Conservation (phyloP, 2,113 vertebrate genomes). For the Heloderma charlesbogerti region DNA sequence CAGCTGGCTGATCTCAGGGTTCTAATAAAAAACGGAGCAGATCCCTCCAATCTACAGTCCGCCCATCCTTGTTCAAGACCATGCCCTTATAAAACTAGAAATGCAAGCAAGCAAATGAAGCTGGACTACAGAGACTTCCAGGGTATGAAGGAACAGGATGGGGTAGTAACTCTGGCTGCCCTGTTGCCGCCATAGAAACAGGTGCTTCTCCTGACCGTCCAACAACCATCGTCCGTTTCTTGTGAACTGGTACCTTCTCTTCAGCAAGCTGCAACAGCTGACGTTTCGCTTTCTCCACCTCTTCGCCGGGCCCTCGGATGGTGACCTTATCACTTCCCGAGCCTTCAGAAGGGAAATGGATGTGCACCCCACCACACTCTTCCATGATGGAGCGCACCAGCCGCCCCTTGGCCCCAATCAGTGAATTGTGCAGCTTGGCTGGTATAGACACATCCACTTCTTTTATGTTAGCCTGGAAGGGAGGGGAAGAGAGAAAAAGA, state of each 20-base stretch:
- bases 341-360: conserved; percentile 83
- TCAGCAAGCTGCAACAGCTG: conserved; percentile 84
- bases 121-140: neutral
- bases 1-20: too few relatives aligned
- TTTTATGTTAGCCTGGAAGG: conserved; percentile 80
- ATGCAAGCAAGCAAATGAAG: neutral
- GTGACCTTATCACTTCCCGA: conserved; percentile 82
- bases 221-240: neutral
- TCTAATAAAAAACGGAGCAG: too few relatives aligned
- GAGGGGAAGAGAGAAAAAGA: neutral
- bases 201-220: neutral
- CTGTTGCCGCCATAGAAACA: neutral
- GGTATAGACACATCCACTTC: conserved; percentile 84
- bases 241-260: conserved; percentile 75
- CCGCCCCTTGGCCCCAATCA: conserved; percentile 86
- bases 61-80: neutral
- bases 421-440: conserved; percentile 84
- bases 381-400: conserved; percentile 87
- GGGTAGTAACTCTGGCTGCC: neutral
- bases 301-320: conserved; percentile 78
- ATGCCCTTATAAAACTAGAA: neutral
- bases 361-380: conserved; percentile 85
- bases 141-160: neutral
- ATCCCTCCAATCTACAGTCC: too few relatives aligned
- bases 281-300: conserved; percentile 82